Evolutionary conservation across 1,140 invertebrate genomes (phyloP).

Genomic region (Cydia pomonella): DNA sequence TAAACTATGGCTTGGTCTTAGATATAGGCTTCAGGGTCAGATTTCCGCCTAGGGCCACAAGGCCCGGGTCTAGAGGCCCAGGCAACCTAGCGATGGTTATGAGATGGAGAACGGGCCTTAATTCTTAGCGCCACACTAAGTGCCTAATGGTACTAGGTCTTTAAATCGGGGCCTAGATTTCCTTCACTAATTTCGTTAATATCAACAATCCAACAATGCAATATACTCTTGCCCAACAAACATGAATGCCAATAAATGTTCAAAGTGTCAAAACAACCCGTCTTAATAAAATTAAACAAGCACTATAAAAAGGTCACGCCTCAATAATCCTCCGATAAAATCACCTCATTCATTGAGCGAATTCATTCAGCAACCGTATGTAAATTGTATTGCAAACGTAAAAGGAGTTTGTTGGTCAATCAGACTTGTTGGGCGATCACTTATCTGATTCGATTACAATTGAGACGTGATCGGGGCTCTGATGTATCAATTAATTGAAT

Average conservation of each 20-base stretch:
- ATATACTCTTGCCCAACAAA: neutral
- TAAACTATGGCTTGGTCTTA: too few species aligned
- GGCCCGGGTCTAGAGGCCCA: too few species aligned
- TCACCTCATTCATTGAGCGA: constrained; percentile 5
- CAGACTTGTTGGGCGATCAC: neutral
- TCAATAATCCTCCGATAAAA: constrained; percentile 17
- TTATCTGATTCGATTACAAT: constrained; percentile 17
- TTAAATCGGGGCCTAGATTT: too few species aligned
- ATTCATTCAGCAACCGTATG: constrained; percentile 29
- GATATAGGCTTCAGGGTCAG: too few species aligned
- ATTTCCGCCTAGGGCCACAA: too few species aligned
- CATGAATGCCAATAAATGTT: neutral
- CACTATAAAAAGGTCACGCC: neutral
- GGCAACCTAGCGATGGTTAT: too few species aligned
- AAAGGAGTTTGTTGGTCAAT: constrained; percentile 20
- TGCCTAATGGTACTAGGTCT: too few species aligned
- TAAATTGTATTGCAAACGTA: constrained; percentile 24
- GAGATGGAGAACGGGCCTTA: too few species aligned
- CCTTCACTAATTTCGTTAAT: too few species aligned
- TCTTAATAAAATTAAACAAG: neutral
- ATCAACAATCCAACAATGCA: neutral
- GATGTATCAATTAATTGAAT: constrained; percentile 3
- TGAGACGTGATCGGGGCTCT: neutral
- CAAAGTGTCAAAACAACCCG: constrained; percentile 3
- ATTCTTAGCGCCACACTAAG: too few species aligned